Base-by-base conservation (phyloP, 2,797 vertebrate genomes). In the Gymnoscopelus microlampas region DNA sequence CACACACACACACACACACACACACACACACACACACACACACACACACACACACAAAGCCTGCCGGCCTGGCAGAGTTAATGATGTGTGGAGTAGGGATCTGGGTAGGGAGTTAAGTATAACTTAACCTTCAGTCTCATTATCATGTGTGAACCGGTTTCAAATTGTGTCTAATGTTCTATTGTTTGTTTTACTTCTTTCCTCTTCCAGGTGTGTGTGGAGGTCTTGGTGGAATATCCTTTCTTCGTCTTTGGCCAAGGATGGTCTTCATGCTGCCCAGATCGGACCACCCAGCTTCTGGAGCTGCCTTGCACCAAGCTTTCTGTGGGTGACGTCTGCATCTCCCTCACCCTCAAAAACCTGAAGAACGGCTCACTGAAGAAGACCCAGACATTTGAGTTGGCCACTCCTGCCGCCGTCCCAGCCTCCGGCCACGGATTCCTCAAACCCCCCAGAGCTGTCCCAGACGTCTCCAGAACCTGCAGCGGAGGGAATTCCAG, bases 221-320 rank as follows among this genome's bases (percentile, higher is more conserved):
- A 99, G 88, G 98, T 99, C 70, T 92, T 98, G 92, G 93, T 96
- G 86, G 98, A 99, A 93, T 98, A 99, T 76, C 98, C 98, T 72
- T 99, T 99, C 95, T 99, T 99, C 83, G 98, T 99, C 88, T 99
- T 99, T 72, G 98, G 98, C 89, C 97, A 99, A 92, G 98, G 98
- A 87, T 99, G 98, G 98, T 99, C 98, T 26, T 99, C 98, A 24
- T 99, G 98, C 91, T 98, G 96, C 81, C 98, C 98, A 0, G 97
- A 99, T 84, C 94, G 96, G 91, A 99, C 97, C 91, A 98, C 95
- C 80, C 97, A 97, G 89, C 95, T 98, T 71, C 95, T 99, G 85
- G 97, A 98, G 89, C 94, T 99, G 92, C 96, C 97, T 13, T 99
- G 98, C 90, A 95, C 96, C 91, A 98, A 97, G 93, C 96, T 99